phyloP scores from a whole-genome alignment of 30 jellyfish, hydroid and myxozoan species.

The Aurelia aurita complex sp. Pacific region DNA sequence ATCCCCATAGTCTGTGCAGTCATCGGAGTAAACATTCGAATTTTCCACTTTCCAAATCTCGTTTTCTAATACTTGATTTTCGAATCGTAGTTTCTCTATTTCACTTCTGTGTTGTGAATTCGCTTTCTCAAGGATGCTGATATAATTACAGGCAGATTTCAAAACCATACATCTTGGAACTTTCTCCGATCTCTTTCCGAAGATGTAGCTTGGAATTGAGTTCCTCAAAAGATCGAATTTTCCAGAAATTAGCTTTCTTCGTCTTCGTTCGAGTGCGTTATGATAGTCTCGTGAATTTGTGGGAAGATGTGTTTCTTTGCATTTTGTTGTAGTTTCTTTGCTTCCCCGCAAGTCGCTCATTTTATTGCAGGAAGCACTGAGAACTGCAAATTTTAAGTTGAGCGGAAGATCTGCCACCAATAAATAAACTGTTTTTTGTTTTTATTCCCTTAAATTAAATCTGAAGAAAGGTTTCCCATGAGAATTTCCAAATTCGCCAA shows the following conservation, averaged over 20 bases:
- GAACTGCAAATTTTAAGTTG: too few species aligned
- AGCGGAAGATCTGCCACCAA: neutral
- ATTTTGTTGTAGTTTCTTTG: neutral
- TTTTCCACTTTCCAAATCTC: slow-evolving; percentile 54
- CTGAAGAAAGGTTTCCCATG: too few species aligned
- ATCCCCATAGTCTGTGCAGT: neutral
- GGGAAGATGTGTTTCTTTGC: neutral
- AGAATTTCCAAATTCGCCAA: too few species aligned
- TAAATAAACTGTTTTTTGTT: neutral
- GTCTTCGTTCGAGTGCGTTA: slow-evolving; percentile 68
- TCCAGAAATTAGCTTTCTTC: slow-evolving; percentile 63
- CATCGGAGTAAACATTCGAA: neutral
- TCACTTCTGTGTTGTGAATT: slow-evolving; percentile 52
- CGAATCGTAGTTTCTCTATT: slow-evolving; percentile 44
- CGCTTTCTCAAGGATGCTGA: slow-evolving; percentile 55
- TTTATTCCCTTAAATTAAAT: too few species aligned
- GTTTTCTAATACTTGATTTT: slow-evolving; percentile 48
- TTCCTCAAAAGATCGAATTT: slow-evolving; percentile 44
- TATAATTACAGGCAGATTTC: slow-evolving; percentile 70
- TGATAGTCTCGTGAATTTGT: slow-evolving; percentile 68
- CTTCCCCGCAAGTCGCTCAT: slow-evolving; percentile 12
- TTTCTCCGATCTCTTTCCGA: slow-evolving; percentile 37
- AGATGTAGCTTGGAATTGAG: slow-evolving; percentile 56
- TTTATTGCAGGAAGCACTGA: neutral
- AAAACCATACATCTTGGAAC: slow-evolving; percentile 62